Conservation (phyloP, 2,888 invertebrate species). For the Philopedon plagiatum region DNA sequence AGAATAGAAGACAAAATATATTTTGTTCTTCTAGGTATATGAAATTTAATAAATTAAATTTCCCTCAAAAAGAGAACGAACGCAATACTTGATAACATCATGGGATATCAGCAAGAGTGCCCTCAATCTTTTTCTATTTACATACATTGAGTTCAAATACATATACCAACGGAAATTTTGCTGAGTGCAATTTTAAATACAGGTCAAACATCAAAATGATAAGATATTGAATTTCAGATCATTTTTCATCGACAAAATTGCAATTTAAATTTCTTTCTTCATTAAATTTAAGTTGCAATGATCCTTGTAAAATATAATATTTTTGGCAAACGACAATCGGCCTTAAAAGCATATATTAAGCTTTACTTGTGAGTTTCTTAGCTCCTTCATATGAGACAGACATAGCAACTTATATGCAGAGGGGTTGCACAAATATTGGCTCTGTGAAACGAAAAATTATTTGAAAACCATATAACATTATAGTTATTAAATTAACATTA, state of each 20-base stretch:
- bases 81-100: slow-evolving; percentile 19
- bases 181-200: slow-evolving; percentile 38
- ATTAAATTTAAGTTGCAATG: background rate
- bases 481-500: too few relatives aligned
- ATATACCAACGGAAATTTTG: slow-evolving; percentile 14
- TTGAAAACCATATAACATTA: too few relatives aligned
- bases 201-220: slow-evolving; percentile 29
- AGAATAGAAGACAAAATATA: too few relatives aligned
- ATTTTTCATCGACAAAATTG: slow-evolving; percentile 37
- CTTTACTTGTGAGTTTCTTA: too few relatives aligned
- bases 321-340: too few relatives aligned
- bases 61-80: background rate
- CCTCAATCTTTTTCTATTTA: slow-evolving; percentile 45
- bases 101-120: slow-evolving; percentile 15
- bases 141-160: slow-evolving; percentile 42
- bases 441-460: too few relatives aligned
- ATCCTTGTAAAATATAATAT: too few relatives aligned
- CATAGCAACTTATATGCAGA: too few relatives aligned
- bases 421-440: too few relatives aligned
- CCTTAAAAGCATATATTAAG: too few relatives aligned
- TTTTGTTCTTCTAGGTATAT: background rate
- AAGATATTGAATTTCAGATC: slow-evolving; percentile 29
- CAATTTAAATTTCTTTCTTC: slow-evolving; percentile 5
- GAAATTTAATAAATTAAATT: background rate
- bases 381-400: too few relatives aligned